phyloP scores from a whole-genome alignment of 30 jellyfish, hydroid and myxozoan species.

The Aurelia sp. region DNA sequence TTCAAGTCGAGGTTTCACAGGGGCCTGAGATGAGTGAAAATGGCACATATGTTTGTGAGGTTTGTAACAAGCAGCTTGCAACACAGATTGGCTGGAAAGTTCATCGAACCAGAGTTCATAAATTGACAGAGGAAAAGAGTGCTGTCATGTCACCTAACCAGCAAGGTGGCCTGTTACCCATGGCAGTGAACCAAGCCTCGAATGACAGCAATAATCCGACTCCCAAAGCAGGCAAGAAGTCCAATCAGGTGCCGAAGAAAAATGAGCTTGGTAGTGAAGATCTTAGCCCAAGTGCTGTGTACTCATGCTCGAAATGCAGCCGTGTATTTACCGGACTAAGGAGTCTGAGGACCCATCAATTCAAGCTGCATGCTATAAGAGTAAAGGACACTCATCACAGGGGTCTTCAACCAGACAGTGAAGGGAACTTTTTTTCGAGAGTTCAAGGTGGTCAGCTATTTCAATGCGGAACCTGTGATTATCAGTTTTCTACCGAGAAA shows the following conservation, averaged over 20 bases:
- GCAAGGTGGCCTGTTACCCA: neutral
- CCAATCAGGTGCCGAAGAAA: conserved; percentile 18
- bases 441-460: conserved; percentile 39
- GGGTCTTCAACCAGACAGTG: conserved; percentile 10
- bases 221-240: neutral
- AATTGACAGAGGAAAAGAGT: conserved; percentile 37
- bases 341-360: conserved; percentile 80
- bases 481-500: conserved; percentile 65
- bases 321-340: conserved; percentile 71
- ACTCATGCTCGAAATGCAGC: conserved; percentile 72
- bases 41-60: conserved; percentile 46
- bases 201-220: neutral
- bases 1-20: neutral
- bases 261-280: conserved; percentile 73
- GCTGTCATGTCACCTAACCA: neutral
- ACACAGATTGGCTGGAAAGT: conserved; percentile 74
- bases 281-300: conserved; percentile 53
- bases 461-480: conserved; percentile 74
- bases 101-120: conserved; percentile 65
- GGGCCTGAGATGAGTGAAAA: conserved; percentile 21
- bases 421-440: conserved; percentile 11
- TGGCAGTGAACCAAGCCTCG: neutral
- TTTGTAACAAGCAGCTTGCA: conserved; percentile 60
- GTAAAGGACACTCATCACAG: conserved; percentile 59
- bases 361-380: conserved; percentile 71